These are phyloP conservation scores for Speoplatyrhinus poulsoni DNA, from an alignment of 2,113 vertebrate genomes.

Conservation along the genomic window DNA sequence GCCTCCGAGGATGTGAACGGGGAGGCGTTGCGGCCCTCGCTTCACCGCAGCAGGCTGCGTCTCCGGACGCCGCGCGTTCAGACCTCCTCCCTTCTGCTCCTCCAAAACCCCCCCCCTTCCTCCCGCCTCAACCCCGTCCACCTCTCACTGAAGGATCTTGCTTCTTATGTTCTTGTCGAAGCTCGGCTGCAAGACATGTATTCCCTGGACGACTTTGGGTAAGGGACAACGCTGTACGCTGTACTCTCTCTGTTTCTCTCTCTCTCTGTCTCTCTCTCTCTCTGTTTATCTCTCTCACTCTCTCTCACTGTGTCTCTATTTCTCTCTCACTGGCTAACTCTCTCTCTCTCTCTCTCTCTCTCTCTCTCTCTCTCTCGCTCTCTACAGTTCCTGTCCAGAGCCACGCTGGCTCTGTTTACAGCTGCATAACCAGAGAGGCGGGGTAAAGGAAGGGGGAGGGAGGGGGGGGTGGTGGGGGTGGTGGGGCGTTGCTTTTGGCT, in stretches of 20 bases:
- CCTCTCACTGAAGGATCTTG: slow-evolving; percentile 39
- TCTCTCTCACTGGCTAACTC: not conserved
- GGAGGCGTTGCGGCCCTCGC: slow-evolving; percentile 9
- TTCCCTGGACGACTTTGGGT: slow-evolving; percentile 74
- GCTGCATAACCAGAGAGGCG: not conserved
- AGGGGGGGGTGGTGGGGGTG: not conserved
- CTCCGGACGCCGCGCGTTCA: slow-evolving; percentile 40
- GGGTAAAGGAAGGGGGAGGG: not conserved
- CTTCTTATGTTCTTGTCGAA: slow-evolving; percentile 12
- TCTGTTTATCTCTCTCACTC: slow-evolving; percentile 4
- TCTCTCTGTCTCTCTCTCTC: slow-evolving; percentile 13
- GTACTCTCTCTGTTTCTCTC: slow-evolving; percentile 18
- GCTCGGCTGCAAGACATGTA: slow-evolving; percentile 53
- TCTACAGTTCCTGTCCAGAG: slow-evolving; percentile 28
- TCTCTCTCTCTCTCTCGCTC: slow-evolving; percentile 21
- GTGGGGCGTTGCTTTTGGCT: not conserved
- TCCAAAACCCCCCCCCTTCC: slow-evolving; percentile 46
- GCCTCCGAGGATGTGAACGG: slow-evolving; percentile 53
- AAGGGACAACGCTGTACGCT: slow-evolving; percentile 40
- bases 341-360: slow-evolving; percentile 5
- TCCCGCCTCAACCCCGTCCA: slow-evolving; percentile 41
- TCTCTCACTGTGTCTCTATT: slow-evolving; percentile 11
- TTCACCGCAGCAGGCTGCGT: slow-evolving; percentile 17
- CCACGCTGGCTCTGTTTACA: slow-evolving; percentile 39
- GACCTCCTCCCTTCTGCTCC: slow-evolving; percentile 53